A percentile compares a stretch with the other conserved stretches of the same genome.
Evolutionary conservation across 2,113 vertebrate species (phyloP).

Genomic region (Leiothrix lutea): DNA sequence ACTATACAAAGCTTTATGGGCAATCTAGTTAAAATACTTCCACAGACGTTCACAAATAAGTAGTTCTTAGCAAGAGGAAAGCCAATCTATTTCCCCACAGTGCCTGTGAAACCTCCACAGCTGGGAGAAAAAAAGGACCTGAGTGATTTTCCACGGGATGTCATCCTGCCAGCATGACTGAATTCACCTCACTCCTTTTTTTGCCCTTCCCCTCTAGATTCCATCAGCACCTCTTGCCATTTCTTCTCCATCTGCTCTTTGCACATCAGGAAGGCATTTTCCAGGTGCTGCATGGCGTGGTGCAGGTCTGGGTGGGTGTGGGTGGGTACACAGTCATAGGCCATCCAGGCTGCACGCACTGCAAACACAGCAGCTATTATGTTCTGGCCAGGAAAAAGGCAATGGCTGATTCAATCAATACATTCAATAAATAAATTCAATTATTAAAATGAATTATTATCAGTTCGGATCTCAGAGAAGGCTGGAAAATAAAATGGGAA

Average conservation of each 20-base stretch:
- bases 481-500: background rate
- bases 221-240: conserved; percentile 50
- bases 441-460: background rate
- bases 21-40: background rate
- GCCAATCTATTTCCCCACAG: background rate
- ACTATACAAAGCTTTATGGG: background rate
- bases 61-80: background rate
- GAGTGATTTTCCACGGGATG: background rate
- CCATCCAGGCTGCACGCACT: conserved; percentile 85
- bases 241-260: conserved; percentile 74
- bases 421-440: background rate
- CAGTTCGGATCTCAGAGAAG: background rate
- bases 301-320: conserved; percentile 75
- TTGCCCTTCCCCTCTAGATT: conserved; percentile 34
- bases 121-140: background rate
- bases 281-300: conserved; percentile 66
- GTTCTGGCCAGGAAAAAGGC: background rate
- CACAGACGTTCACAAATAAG: background rate
- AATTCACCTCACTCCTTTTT: background rate
- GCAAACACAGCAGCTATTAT: background rate
- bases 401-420: background rate
- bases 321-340: conserved; percentile 79
- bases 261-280: conserved; percentile 75
- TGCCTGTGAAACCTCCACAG: background rate
- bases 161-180: background rate